A percentile compares a stretch with the other conserved stretches of the same genome.
Evolutionary conservation across 2,797 vertebrate species (phyloP).

Genomic region (Alca torda): DNA sequence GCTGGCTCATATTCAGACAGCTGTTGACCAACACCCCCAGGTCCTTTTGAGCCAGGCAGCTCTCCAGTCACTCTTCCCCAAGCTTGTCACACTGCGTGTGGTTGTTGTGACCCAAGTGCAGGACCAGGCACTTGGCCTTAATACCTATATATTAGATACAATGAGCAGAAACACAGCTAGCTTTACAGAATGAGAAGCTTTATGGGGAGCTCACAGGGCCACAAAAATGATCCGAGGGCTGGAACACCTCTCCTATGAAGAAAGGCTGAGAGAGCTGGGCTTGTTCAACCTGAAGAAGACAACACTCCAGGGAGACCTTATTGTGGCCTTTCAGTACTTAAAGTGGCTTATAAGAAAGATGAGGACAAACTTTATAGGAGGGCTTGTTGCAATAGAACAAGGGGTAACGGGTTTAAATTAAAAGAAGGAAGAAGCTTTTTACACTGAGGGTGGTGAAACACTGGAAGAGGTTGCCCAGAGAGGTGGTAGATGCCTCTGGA

Average conservation of each 20-base stretch:
- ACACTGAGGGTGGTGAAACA: background rate
- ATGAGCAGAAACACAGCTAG: background rate
- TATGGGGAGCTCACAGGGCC: background rate
- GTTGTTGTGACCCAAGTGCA: background rate
- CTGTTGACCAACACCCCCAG: background rate
- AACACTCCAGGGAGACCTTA: background rate
- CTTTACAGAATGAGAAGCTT: background rate
- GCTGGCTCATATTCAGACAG: background rate
- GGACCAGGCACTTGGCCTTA: background rate
- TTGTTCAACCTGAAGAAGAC: background rate
- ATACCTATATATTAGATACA: background rate
- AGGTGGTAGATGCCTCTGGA: background rate
- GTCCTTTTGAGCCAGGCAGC: background rate
- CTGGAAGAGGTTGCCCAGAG: background rate
- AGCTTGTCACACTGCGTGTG: no score
- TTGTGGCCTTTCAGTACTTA: background rate
- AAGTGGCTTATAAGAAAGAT: background rate
- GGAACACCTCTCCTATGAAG: background rate
- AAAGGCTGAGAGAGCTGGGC: background rate
- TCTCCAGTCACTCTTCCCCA: background rate
- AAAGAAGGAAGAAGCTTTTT: background rate
- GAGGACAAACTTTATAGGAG: background rate
- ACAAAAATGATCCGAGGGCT: background rate
- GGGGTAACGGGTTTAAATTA: background rate
- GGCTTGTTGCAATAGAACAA: background rate